Conservation (phyloP, 2,113 vertebrate genomes). For the Phodopus roborovskii region DNA sequence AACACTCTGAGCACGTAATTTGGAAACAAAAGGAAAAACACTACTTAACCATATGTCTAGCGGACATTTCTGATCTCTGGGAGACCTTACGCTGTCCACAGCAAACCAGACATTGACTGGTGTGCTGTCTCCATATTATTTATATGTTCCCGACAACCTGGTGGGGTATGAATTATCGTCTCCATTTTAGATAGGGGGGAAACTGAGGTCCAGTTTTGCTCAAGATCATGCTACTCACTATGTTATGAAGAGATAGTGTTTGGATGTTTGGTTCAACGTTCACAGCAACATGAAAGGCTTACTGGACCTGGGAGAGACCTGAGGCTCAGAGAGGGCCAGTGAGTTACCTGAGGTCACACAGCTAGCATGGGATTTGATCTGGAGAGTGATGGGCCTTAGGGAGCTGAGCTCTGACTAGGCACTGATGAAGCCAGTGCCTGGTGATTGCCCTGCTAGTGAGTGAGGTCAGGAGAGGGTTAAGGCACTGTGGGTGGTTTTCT, state of each 20-base stretch:
- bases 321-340: background rate
- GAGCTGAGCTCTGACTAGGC: background rate
- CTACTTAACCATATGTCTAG: background rate
- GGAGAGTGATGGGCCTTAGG: background rate
- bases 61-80: background rate
- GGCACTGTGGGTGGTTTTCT: background rate
- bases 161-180: background rate
- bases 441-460: background rate
- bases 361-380: background rate
- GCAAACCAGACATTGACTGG: background rate
- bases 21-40: background rate
- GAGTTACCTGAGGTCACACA: background rate
- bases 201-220: background rate
- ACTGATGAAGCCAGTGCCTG: rapidly evolving
- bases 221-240: background rate
- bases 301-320: background rate
- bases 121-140: background rate
- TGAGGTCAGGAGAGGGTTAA: constrained; percentile 39
- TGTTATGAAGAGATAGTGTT: background rate
- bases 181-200: background rate
- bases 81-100: background rate
- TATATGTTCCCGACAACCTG: background rate
- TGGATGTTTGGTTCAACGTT: background rate
- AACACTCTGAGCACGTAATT: background rate
- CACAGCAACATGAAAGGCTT: rapidly evolving